Percentiles rank a stretch among this genome's conserved stretches.
Evolutionary conservation across 1,140 invertebrate species (phyloP).

Genomic region (Sogatella furcifera): DNA sequence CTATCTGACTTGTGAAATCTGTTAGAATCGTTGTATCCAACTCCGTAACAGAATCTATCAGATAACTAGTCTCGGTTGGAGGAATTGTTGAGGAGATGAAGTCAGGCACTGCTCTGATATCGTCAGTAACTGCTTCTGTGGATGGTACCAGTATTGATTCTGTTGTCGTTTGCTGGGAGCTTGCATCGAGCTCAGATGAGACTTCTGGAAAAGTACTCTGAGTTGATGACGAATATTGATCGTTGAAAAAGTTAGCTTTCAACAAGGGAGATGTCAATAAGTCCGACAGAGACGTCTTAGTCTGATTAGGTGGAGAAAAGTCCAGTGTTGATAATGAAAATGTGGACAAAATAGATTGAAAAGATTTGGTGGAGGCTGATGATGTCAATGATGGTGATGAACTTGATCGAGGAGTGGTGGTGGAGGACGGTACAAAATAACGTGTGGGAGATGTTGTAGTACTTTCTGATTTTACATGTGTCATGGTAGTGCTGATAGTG

Average conservation of each 20-base stretch:
- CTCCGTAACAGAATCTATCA: background rate
- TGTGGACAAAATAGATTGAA: background rate
- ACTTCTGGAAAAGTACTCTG: no score
- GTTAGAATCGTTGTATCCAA: background rate
- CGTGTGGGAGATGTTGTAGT: no score
- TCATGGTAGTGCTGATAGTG: constrained; percentile 1
- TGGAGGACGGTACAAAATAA: no score
- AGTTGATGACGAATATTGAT: no score
- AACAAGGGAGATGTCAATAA: no score
- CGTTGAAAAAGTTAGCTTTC: no score
- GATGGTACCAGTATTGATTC: constrained; percentile 5
- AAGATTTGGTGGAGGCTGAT: background rate
- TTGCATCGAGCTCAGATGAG: background rate
- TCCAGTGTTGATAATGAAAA: background rate
- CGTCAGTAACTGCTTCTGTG: background rate
- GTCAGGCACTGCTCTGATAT: background rate
- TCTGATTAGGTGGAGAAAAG: background rate
- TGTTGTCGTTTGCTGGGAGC: background rate
- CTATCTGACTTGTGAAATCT: background rate
- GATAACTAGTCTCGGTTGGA: background rate
- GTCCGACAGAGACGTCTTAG: no score
- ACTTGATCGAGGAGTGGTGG: background rate
- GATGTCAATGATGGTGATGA: background rate
- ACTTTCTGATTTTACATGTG: background rate
- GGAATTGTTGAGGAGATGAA: background rate